Percentiles rank a stretch among this genome's conserved stretches.
These are phyloP conservation scores for Bothrops jararaca DNA, from an alignment of 2,113 vertebrate genomes.

Conservation along the genomic window DNA sequence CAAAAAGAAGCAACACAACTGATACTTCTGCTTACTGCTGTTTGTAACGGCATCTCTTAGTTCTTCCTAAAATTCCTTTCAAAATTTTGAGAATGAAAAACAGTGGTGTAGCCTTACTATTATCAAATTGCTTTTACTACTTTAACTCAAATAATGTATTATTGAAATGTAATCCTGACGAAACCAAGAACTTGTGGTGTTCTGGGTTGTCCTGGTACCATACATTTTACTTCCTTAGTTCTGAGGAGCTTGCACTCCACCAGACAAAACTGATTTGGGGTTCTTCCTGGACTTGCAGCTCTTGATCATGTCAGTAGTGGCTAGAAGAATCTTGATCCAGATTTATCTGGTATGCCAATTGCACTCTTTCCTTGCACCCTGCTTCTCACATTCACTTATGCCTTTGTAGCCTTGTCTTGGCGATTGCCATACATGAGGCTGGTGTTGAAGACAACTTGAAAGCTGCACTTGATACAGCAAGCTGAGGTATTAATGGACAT, in stretches of 20 bases:
- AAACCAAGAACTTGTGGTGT: neutral
- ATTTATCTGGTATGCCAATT: neutral
- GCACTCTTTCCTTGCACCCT: neutral
- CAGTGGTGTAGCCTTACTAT: neutral
- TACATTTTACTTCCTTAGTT: neutral
- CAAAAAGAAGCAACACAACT: neutral
- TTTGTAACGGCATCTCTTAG: neutral
- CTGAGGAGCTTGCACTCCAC: neutral
- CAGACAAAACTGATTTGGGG: neutral
- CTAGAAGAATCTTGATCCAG: neutral
- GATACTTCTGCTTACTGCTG: too few species aligned
- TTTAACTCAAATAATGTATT: neutral
- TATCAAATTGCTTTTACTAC: neutral
- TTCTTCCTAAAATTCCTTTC: neutral
- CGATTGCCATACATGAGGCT: neutral
- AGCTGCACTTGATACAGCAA: neutral
- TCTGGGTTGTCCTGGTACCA: neutral
- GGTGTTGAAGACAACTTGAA: neutral
- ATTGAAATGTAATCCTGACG: neutral
- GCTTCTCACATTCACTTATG: neutral
- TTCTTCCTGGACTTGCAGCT: neutral
- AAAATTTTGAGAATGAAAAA: neutral
- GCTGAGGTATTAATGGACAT: neutral
- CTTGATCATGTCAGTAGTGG: neutral
- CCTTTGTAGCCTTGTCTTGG: neutral